These are phyloP conservation scores for Euschistus heros DNA, from an alignment of 1,140 invertebrate genomes.

Conservation along the genomic window DNA sequence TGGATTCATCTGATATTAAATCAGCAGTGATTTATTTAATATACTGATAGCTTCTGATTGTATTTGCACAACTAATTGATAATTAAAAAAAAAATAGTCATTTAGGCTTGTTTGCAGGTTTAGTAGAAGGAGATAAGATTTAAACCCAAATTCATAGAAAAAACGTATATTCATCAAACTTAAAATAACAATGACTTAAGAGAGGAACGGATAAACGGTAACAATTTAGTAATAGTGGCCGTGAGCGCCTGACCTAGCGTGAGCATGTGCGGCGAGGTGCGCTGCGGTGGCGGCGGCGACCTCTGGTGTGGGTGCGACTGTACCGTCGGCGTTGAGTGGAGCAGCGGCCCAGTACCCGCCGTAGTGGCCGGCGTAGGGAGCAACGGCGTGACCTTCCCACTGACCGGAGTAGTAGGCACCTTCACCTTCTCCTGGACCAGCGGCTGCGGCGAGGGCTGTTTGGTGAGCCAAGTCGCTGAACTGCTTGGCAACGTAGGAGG, in stretches of 20 bases:
- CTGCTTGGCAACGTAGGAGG: conserved; percentile 28
- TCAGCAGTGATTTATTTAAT: too few relatives aligned
- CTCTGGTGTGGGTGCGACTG: conserved; percentile 46
- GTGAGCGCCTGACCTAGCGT: background rate
- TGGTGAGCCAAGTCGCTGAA: conserved; percentile 13
- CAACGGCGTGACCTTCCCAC: conserved; percentile 46
- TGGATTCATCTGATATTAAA: too few relatives aligned
- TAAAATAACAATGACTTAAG: background rate
- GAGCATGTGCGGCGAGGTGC: background rate
- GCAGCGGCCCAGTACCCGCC: conserved; percentile 27
- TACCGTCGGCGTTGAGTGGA: conserved; percentile 40
- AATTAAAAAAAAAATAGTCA: too few relatives aligned
- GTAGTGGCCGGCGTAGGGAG: conserved; percentile 38
- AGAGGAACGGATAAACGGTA: conserved; percentile 5
- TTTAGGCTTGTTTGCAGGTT: too few relatives aligned
- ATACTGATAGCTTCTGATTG: too few relatives aligned
- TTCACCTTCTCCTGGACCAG: background rate
- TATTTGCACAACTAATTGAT: too few relatives aligned
- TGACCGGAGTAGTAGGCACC: conserved; percentile 34
- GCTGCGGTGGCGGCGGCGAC: conserved; percentile 44
- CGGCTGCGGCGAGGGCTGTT: background rate
- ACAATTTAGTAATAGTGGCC: conserved; percentile 28
- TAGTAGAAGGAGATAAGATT: background rate
- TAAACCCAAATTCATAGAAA: conserved; percentile 4
- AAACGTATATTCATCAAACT: background rate